These are phyloP conservation scores for Augochlora pura DNA, from an alignment of 1,140 invertebrate species.

Conservation along the genomic window DNA sequence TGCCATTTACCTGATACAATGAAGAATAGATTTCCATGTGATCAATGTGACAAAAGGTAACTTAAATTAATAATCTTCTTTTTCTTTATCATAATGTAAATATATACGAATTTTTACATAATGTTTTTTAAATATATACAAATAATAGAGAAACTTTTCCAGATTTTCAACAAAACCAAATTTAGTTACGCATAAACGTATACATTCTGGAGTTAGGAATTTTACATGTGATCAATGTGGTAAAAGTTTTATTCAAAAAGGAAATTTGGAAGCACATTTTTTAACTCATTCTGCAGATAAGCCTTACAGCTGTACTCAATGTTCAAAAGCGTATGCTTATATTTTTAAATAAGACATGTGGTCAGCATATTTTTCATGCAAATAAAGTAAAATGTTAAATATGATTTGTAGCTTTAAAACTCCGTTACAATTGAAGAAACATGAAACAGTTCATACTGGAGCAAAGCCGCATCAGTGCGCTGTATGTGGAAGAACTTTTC, in stretches of 20 bases:
- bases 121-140: neutral
- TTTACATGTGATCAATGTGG: constrained; percentile 83
- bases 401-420: constrained; percentile 80
- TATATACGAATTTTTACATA: neutral
- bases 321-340: constrained; percentile 76
- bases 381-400: constrained; percentile 48
- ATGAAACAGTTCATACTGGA: constrained; percentile 84
- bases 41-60: constrained; percentile 82
- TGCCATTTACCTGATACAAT: constrained; percentile 81
- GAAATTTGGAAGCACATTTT: constrained; percentile 82
- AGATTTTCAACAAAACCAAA: constrained; percentile 82
- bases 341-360: constrained; percentile 7
- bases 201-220: constrained; percentile 81
- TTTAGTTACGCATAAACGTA: constrained; percentile 82
- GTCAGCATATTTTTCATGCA: neutral
- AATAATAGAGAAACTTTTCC: constrained; percentile 24
- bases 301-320: constrained; percentile 75
- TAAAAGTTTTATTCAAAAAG: constrained; percentile 83
- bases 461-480: constrained; percentile 89
- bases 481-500: constrained; percentile 86
- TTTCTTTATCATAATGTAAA: neutral
- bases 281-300: constrained; percentile 82
- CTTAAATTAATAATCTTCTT: neutral
- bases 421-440: constrained; percentile 80
- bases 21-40: constrained; percentile 82